Conservation (phyloP, 2,888 invertebrate species). For the Ophioninae sp. region DNA sequence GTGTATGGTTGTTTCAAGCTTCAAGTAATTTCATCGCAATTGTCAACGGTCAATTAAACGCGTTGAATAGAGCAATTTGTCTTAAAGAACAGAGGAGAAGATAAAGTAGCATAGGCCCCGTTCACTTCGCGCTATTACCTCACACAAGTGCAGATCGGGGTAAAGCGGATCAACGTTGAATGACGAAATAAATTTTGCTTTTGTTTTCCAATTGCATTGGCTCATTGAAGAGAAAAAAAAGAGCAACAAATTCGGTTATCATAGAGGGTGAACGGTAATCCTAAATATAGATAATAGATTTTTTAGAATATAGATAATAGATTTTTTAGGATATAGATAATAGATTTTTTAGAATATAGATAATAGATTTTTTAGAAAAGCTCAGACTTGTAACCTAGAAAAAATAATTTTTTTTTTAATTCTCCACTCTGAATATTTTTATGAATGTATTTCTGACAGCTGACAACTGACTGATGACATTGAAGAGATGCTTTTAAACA, state of each 20-base stretch:
- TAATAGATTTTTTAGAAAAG: too few relatives aligned
- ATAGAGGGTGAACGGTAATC: too few relatives aligned
- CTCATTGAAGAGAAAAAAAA: neutral
- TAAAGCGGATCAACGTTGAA: neutral
- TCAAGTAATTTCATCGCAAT: slow-evolving; percentile 66
- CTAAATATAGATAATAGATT: too few relatives aligned
- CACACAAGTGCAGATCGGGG: neutral
- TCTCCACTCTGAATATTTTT: too few relatives aligned
- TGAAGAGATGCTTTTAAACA: too few relatives aligned
- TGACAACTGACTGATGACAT: too few relatives aligned
- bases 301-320: too few relatives aligned
- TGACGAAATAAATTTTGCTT: neutral
- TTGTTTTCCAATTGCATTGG: neutral
- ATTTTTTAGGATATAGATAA: too few relatives aligned
- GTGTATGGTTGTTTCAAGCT: slow-evolving; percentile 12
- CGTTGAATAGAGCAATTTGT: slow-evolving; percentile 64
- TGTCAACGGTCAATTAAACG: slow-evolving; percentile 70
- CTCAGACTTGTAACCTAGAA: too few relatives aligned
- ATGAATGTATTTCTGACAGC: too few relatives aligned
- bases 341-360: too few relatives aligned
- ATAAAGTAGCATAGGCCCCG: slow-evolving; percentile 2
- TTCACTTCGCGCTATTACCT: neutral
- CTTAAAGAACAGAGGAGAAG: slow-evolving; percentile 22
- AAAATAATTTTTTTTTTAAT: too few relatives aligned
- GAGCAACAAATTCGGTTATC: neutral